Base-by-base conservation (phyloP, 2,888 invertebrate species). In the Neoascia interrupta region DNA sequence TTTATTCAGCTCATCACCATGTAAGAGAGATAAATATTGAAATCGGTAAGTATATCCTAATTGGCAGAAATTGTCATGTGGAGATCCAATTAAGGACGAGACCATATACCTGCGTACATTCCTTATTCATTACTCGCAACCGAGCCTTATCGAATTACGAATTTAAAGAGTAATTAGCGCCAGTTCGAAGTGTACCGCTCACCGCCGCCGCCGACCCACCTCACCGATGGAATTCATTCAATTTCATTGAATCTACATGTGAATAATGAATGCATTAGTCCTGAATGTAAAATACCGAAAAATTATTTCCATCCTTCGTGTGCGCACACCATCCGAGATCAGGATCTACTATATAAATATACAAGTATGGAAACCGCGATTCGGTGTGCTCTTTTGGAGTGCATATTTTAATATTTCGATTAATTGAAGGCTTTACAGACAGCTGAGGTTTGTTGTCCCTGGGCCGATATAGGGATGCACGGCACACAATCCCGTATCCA, bases 361-460 rank as follows among this genome's bases (percentile, higher is more conserved):
- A 41, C 58, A 60, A 60, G n/a, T n/a, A 76, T 60, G 60, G 54
- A 72, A 72, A 72, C 76, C 76, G 64, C 76, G 60, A 54, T 53
- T 56, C 41, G 61, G 63, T 69, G 16, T 28, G 31, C 53, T 49
- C 56, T 66, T 76, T 49, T 61, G 54, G 72, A 70, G 72, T 54
- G 72, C 72, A 79, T 79, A 79, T 79, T 79, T 79, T 73, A 72
- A 79, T 79, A 79, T 79, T 79, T 79, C 79, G 79, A 79, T 79
- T 83, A 83, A 83, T 83, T 83, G 83, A 83, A 83, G 83, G 82
- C 82, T 82, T 82, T 82, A 83, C 83, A 82, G 83, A 83, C 83
- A 83, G 83, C 82, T 83, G 83, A 83, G 83, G 83, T 83, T 83
- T 83, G 83, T 83, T 83, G 82, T 73, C 47, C 47, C 63, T 49